A percentile compares a stretch with the other conserved stretches of the same genome.
Evolutionary conservation across 2,888 invertebrate species (phyloP).

Genomic region (Catocala nupta): DNA sequence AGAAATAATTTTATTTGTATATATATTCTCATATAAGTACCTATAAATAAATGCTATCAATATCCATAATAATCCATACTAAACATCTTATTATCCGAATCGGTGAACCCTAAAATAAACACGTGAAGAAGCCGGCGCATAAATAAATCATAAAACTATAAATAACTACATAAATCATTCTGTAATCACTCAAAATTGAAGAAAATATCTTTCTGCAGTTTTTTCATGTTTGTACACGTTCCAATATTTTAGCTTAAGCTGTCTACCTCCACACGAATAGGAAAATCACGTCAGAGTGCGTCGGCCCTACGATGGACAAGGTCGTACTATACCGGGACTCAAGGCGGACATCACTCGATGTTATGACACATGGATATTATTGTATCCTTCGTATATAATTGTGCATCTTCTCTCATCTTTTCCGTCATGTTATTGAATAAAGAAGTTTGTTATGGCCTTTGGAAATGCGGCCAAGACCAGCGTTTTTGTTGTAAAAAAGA

Average conservation of each 20-base stretch:
- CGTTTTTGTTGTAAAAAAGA: not conserved
- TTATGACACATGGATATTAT: conserved; percentile 8
- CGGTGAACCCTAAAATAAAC: conserved; percentile 24
- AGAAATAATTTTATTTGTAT: too few relatives aligned
- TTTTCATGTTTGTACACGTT: conserved; percentile 38
- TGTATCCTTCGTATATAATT: conserved; percentile 1
- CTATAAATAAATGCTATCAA: too few relatives aligned
- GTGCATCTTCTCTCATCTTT: conserved; percentile 1
- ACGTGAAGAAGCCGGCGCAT: conserved; percentile 22
- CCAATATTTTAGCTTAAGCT: conserved; percentile 45
- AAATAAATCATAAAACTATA: conserved; percentile 41
- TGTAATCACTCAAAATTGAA: conserved; percentile 38
- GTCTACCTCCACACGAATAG: conserved; percentile 30
- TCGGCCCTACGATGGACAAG: conserved; percentile 51
- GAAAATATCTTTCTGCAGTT: conserved; percentile 27
- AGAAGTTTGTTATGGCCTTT: not conserved
- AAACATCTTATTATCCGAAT: not conserved
- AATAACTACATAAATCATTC: conserved; percentile 49
- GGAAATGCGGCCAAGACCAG: not conserved
- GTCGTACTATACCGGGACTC: conserved; percentile 46
- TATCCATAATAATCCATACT: too few relatives aligned
- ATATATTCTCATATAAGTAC: too few relatives aligned
- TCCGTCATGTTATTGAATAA: not conserved
- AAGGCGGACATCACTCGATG: conserved; percentile 43
- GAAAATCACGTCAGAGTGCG: conserved; percentile 50